phyloP scores from a whole-genome alignment of 2,113 vertebrate species.

The Proterorhinus semilunaris region DNA sequence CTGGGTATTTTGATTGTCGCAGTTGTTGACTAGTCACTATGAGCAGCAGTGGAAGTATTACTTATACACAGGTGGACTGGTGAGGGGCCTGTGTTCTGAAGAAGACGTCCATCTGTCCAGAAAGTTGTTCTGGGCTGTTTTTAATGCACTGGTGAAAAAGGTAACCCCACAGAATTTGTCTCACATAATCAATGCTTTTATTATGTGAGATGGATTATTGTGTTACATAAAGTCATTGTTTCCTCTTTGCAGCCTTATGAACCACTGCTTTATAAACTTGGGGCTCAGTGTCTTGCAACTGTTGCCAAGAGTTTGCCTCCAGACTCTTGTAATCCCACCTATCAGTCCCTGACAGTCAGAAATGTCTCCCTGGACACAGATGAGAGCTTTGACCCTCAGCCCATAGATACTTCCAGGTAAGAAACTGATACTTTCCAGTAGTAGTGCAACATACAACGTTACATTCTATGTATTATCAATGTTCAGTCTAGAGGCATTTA shows the following conservation, averaged over 20 bases:
- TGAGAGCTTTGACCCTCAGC: constrained; percentile 88
- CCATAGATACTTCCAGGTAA: constrained; percentile 85
- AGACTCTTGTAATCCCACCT: constrained; percentile 87
- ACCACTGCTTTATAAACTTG: constrained; percentile 84
- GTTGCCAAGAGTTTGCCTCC: constrained; percentile 89
- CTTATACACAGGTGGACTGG: constrained; percentile 79
- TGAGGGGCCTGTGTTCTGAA: constrained; percentile 81
- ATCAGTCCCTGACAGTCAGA: constrained; percentile 79
- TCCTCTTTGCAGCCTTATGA: constrained; percentile 81
- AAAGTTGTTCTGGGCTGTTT: constrained; percentile 93
- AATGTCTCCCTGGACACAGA: constrained; percentile 84
- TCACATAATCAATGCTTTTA: neutral
- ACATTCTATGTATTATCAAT: neutral
- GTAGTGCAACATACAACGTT: constrained; percentile 1
- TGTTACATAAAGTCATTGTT: neutral
- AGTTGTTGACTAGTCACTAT: constrained; percentile 92
- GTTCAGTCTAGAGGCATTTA: too few species aligned
- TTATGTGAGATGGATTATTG: neutral
- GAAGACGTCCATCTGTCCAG: constrained; percentile 90
- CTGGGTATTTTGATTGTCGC: neutral
- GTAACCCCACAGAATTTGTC: constrained; percentile 60
- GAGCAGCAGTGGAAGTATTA: constrained; percentile 94
- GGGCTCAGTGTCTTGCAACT: constrained; percentile 85
- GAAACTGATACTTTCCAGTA: neutral
- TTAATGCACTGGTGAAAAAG: constrained; percentile 89